Base-by-base conservation (phyloP, 2,797 vertebrate species). In the Phalloptychus januarius region DNA sequence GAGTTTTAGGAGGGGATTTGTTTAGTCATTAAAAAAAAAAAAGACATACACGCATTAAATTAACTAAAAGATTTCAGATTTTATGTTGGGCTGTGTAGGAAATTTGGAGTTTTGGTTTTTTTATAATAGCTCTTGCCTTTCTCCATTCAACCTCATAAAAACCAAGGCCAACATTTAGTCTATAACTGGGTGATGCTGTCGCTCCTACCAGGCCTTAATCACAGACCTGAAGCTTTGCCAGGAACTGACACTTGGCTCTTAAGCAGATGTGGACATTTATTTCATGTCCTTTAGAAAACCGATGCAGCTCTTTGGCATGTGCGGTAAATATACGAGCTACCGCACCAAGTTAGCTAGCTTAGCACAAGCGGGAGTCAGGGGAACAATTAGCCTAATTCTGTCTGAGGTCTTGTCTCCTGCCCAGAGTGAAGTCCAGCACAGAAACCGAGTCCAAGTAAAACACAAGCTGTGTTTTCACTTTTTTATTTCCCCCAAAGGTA, bases 11-110 rank as follows among this genome's bases (percentile, higher is more conserved):
- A 23, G 10, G 36, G 36, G 36, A 40, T 67, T 38, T 4, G 36
- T 23, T 38, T 23, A 67, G 20, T 5, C 63, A 20, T 65, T 7
- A 10, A 54, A 54, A 6, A 65, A 33, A 58, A 23, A 40, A 65
- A 33, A 0, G 78, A 52, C 84, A 79, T 71, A 76, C 75, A 89
- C 85, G 85, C 40, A 8, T 36, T 63, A 63, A 63, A 20, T 36
- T 18, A 36, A 83, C 63, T 61, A 81, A 80, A 87, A 83, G 70
- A 83, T 87, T 88, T 76, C 74, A 80, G 86, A 85, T 84, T 86
- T 81, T 76, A 63, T 90, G 80, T 83, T 67, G 31, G 79, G 88
- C 77, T 78, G 82, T 79, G 74, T 71, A 78, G 74, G 67, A 69
- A 79, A 72, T 31, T 28, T 28, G 56, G 11, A 16, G n/a, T 28